phyloP scores from a whole-genome alignment of 2,113 vertebrate genomes.

The Laticauda colubrina region DNA sequence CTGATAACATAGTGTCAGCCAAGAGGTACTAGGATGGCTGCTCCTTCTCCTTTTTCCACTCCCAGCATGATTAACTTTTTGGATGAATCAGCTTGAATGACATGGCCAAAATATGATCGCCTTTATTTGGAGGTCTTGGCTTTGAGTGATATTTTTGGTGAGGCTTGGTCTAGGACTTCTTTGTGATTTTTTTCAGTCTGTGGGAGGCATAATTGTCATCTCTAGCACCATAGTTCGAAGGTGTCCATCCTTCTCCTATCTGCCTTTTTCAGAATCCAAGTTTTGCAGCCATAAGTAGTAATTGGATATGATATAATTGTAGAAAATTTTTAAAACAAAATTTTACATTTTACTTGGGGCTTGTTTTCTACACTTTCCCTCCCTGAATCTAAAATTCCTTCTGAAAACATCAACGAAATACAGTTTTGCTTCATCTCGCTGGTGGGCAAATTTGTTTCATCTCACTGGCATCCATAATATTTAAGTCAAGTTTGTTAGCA shows the following conservation, averaged over 20 bases:
- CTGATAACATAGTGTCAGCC: neutral
- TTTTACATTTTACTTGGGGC: neutral
- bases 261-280: neutral
- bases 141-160: neutral
- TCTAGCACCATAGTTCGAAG: neutral
- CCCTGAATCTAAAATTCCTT: neutral
- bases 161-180: neutral
- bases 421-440: neutral
- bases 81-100: neutral
- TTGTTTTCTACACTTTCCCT: neutral
- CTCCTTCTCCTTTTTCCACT: neutral
- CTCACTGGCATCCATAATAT: neutral
- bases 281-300: neutral
- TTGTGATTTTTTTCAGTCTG: neutral
- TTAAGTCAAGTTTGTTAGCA: neutral
- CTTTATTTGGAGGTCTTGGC: neutral
- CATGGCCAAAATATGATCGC: neutral
- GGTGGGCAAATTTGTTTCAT: neutral
- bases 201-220: neutral
- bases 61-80: neutral
- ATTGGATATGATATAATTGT: neutral
- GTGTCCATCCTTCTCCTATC: neutral
- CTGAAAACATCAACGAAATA: neutral
- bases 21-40: neutral
- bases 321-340: neutral